Conservation (phyloP, 2,888 invertebrate genomes). For the Nomada fabriciana region DNA sequence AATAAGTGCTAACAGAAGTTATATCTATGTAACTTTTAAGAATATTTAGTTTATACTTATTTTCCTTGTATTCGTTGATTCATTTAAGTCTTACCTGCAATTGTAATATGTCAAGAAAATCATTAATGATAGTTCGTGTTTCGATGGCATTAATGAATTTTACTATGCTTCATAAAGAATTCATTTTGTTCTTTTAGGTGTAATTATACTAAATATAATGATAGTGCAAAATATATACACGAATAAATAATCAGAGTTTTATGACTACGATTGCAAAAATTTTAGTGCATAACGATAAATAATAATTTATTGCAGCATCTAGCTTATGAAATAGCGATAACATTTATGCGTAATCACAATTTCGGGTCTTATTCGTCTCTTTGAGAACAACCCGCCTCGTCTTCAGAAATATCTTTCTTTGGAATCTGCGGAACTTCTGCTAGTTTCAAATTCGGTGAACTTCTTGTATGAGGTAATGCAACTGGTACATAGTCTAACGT, state of each 20-base stretch:
- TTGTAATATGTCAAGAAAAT: background rate
- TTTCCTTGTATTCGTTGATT: no score
- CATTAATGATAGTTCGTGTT: background rate
- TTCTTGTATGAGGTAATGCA: slow-evolving; percentile 67
- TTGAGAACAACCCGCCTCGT: background rate
- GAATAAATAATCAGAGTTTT: background rate
- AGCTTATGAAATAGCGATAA: slow-evolving; percentile 4
- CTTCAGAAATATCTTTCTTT: background rate
- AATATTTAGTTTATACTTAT: background rate
- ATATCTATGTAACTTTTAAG: background rate
- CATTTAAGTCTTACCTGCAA: background rate
- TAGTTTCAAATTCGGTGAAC: slow-evolving; percentile 72
- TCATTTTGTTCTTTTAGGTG: no score
- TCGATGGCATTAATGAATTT: background rate
- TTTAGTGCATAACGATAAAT: slow-evolving; percentile 5
- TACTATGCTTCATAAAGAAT: background rate
- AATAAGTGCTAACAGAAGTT: background rate
- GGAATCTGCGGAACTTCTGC: background rate
- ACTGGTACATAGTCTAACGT: slow-evolving; percentile 73
- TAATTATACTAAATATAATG: background rate
- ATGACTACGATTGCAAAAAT: background rate
- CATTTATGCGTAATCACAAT: background rate
- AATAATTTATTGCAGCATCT: slow-evolving; percentile 8
- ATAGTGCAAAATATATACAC: slow-evolving; percentile 11
- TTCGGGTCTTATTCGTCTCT: slow-evolving; percentile 12